These are phyloP conservation scores for Hololepta plana DNA, from an alignment of 2,888 invertebrate genomes.

Conservation along the genomic window DNA sequence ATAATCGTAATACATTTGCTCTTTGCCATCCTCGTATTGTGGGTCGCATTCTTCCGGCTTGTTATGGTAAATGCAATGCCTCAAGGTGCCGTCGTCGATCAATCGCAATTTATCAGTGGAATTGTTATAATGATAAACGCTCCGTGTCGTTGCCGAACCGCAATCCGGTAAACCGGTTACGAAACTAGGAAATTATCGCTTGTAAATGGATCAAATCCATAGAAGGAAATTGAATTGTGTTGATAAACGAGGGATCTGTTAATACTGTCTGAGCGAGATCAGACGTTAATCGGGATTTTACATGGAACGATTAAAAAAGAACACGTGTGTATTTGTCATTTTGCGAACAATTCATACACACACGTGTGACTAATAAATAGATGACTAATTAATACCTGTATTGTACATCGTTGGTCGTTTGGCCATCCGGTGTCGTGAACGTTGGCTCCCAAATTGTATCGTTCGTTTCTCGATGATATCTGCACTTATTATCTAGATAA, in stretches of 20 bases:
- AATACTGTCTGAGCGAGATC: too few relatives aligned
- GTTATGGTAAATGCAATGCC: slow-evolving; percentile 50
- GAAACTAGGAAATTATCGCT: slow-evolving; percentile 30
- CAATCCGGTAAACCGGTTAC: slow-evolving; percentile 50
- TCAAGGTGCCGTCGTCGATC: slow-evolving; percentile 48
- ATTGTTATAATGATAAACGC: slow-evolving; percentile 42
- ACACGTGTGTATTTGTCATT: too few relatives aligned
- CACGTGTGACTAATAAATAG: too few relatives aligned
- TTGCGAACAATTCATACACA: slow-evolving; percentile 5
- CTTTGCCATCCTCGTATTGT: slow-evolving; percentile 22
- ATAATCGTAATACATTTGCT: slow-evolving; percentile 48
- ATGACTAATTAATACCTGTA: slow-evolving; percentile 20
- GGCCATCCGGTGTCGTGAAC: slow-evolving; percentile 45
- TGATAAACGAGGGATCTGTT: neutral
- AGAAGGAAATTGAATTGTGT: slow-evolving; percentile 4
- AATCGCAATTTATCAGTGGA: slow-evolving; percentile 44
- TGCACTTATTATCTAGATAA: slow-evolving; percentile 47
- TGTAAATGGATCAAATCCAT: too few relatives aligned
- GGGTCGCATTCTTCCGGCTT: slow-evolving; percentile 25
- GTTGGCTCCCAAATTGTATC: slow-evolving; percentile 40
- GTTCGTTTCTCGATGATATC: slow-evolving; percentile 35
- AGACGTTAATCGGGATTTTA: too few relatives aligned
- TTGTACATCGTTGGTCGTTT: slow-evolving; percentile 32
- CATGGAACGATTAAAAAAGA: too few relatives aligned
- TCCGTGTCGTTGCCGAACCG: slow-evolving; percentile 47